Evolutionary conservation across 1,140 invertebrate genomes (phyloP), one percentile per base, ranked within the genome.

Genomic region (Cotesia typhae): DNA sequence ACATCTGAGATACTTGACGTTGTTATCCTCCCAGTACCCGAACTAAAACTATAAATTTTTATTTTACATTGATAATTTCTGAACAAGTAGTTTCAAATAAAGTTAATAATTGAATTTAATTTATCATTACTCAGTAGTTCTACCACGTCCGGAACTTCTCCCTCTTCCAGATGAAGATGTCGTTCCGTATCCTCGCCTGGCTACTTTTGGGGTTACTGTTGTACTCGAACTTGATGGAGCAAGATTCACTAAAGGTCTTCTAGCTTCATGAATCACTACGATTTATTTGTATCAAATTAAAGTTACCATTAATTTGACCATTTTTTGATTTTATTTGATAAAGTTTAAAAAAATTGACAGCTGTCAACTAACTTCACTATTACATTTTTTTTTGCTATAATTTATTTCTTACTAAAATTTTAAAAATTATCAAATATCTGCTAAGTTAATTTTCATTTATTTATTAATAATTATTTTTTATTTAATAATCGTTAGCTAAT

Each of bases 171-270:
- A 72, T 5, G 61, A 66, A 0, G 70, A 72, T 38, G 52, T 67
- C 5, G 64, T 20, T 2, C n/a, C 20, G 17, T 51, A 28, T 12
- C 20, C 61, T 66, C 51, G 70, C 4, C 51, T n/a, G 20, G 4
- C 4, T 51, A 52, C 4, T n/a, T 38, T 55, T 41, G 70, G 64
- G 41, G 52, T 72, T 3, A 12, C n/a, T 41, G 70, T 38, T 14
- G 63, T 47, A 14, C 51, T 65, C 9, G 64, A 55, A 65, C 61
- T 65, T 37, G 61, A 57, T 64, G 70, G 70, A 1, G 37, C n/a
- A n/a, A 65, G 9, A 64, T 28, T 37, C 6, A 71, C 51, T 36
- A 61, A 51, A 2, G 20, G 28, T 38, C 38, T 4, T 41, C 61
- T 17, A 9, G 28, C 38, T 4, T 35, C 17, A 4, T 41, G 36